phyloP scores from a whole-genome alignment of 2,113 vertebrate genomes.

The Cranoglanis bouderius region DNA sequence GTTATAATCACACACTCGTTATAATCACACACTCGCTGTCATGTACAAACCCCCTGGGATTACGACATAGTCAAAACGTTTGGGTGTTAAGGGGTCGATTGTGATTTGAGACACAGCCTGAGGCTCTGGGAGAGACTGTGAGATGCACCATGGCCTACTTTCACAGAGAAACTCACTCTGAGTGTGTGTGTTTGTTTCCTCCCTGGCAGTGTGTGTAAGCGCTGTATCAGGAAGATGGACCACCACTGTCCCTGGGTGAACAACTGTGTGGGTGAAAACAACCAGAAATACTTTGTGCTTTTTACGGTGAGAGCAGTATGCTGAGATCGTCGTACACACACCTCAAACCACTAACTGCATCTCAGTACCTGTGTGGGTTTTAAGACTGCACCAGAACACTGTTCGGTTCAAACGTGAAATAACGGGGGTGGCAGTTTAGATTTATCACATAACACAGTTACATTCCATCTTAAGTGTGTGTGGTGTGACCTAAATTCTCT shows the following conservation, averaged over 20 bases:
- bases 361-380: not conserved
- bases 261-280: slow-evolving; percentile 98
- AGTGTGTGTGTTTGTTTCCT: slow-evolving; percentile 33
- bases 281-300: slow-evolving; percentile 99
- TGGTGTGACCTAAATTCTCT: not conserved
- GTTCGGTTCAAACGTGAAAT: not conserved
- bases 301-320: slow-evolving; percentile 89
- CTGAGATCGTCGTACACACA: not conserved
- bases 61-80: not conserved
- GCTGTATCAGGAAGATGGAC: slow-evolving; percentile 99
- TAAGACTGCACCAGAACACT: not conserved
- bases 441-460: not conserved
- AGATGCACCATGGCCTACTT: slow-evolving; percentile 16
- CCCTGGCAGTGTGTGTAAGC: slow-evolving; percentile 90
- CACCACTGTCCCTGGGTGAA: slow-evolving; percentile 99
- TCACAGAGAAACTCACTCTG: slow-evolving; percentile 5
- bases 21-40: not conserved
- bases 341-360: not conserved
- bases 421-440: not conserved
- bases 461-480: not conserved
- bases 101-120: slow-evolving; percentile 3
- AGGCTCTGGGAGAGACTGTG: slow-evolving; percentile 19
- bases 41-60: not conserved
- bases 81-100: not conserved
- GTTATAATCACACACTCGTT: not conserved